Base-by-base conservation (phyloP, 1,140 invertebrate species). In the Drosophila guanche region DNA sequence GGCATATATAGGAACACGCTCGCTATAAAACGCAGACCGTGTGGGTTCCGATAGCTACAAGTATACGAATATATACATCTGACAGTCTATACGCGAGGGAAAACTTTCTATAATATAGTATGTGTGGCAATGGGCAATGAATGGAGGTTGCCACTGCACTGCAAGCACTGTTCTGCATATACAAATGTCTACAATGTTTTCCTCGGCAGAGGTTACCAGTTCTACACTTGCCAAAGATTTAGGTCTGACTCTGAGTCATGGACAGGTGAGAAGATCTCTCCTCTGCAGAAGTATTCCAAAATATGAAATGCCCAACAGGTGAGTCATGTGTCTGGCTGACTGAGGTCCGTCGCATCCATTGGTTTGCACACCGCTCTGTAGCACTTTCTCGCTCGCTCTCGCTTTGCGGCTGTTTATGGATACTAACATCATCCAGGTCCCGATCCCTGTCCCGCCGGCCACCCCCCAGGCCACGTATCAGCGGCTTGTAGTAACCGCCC, bases 401-500 rank as follows among this genome's bases (percentile, higher is more conserved):
- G 25, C 7, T 33, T 33, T 8, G 2, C 8, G 33, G 10, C 0
- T 20, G 27, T 33, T 33, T n/a, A 47, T 14, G 7, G 10, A 68
- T 90, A 90, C 89, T 90, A 91, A 89, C 90, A 63, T 90, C 88
- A 62, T 91, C 90, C 47, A 61, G 68, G 27, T 85, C 77, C n/a
- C 65, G 65, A 14, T 68, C 65, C 0, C 65, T 37, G 33, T 37
- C 48, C 12, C 76, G 51, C 41, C 79, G 71, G 48, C 73, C 76
- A 16, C 67, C 67, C 40, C 76, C 85, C 47, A 91, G 54, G 27
- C 84, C 86, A 3, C 90, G 77, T 53, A 91, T 85, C 6, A 91
- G 27, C 2, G 91, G 90, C 63, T 91, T 91, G 52, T 91, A 91
- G 72, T 91, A 91, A n/a, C 79, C 63, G 8, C 74, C 62, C 33